Evolutionary conservation across 2,888 invertebrate genomes (phyloP).

Genomic region (Folsomia manolachei): DNA sequence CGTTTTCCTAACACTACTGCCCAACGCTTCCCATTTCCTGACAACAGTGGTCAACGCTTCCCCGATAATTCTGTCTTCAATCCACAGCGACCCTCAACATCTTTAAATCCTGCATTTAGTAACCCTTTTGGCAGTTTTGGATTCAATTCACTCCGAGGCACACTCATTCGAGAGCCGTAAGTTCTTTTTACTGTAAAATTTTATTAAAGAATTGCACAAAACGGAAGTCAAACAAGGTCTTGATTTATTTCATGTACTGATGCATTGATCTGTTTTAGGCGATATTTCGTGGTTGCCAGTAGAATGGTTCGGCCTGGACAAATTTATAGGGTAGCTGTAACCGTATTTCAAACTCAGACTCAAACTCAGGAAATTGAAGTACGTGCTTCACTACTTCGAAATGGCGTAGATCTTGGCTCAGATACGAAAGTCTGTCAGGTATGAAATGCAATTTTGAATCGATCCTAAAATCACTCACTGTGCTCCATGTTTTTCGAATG

Average conservation of each 20-base stretch:
- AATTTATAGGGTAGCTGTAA: constrained; percentile 82
- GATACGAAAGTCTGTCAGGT: constrained; percentile 77
- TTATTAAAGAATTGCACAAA: no score
- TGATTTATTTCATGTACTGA: not conserved
- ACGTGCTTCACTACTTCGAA: constrained; percentile 81
- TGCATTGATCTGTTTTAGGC: constrained; percentile 59
- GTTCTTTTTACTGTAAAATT: constrained; percentile 15
- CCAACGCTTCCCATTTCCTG: constrained; percentile 30
- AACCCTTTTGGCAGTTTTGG: constrained; percentile 19
- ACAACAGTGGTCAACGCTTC: constrained; percentile 12
- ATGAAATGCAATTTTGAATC: no score
- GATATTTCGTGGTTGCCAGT: constrained; percentile 89
- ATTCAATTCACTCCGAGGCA: constrained; percentile 23
- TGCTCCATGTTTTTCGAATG: no score
- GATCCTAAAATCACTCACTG: no score
- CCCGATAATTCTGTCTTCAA: constrained; percentile 1
- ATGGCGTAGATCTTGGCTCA: constrained; percentile 84
- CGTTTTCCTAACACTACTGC: constrained; percentile 26
- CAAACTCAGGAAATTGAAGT: constrained; percentile 67
- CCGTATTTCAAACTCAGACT: constrained; percentile 72
- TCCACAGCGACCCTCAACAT: constrained; percentile 10
- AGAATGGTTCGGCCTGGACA: constrained; percentile 87
- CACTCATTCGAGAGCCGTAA: constrained; percentile 44
- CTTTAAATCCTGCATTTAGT: constrained; percentile 5
- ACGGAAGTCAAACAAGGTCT: not conserved